Percentiles rank a stretch among this genome's conserved stretches.
phyloP scores from a whole-genome alignment of 2,888 invertebrate genomes.

The Caenorhabditis sp. region DNA sequence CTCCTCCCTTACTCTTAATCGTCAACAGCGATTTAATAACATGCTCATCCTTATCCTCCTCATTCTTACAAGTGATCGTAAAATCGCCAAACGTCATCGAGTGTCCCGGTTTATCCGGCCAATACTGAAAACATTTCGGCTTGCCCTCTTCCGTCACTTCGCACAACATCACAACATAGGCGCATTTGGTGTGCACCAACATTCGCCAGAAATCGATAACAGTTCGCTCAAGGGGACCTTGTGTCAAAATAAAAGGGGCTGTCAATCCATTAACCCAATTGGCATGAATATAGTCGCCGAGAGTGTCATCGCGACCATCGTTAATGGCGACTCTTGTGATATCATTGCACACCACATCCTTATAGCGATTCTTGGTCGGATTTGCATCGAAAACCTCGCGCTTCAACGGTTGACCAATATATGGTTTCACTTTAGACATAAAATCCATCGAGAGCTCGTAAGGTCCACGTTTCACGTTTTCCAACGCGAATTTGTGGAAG shows the following conservation, averaged over 20 bases:
- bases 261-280: slow-evolving; percentile 39
- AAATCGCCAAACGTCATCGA: slow-evolving; percentile 11
- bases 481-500: slow-evolving; percentile 28
- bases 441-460: slow-evolving; percentile 24
- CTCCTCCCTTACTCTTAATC: slow-evolving; percentile 10
- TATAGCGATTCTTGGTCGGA: slow-evolving; percentile 38
- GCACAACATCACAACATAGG: slow-evolving; percentile 40
- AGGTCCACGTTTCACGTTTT: slow-evolving; percentile 24
- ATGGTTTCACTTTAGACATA: slow-evolving; percentile 25
- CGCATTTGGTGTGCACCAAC: slow-evolving; percentile 26
- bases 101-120: slow-evolving; percentile 26
- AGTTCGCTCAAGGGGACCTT: slow-evolving; percentile 25
- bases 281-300: slow-evolving; percentile 40
- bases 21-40: slow-evolving; percentile 19
- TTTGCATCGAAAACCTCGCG: slow-evolving; percentile 37
- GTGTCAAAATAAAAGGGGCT: slow-evolving; percentile 30
- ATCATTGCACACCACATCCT: slow-evolving; percentile 42
- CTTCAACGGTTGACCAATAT: slow-evolving; percentile 23
- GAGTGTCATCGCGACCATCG: slow-evolving; percentile 19
- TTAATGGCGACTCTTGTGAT: slow-evolving; percentile 30
- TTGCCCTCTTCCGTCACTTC: slow-evolving; percentile 38
- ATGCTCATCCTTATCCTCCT: slow-evolving; percentile 30
- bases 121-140: slow-evolving; percentile 33
- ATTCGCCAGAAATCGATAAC: slow-evolving; percentile 39
- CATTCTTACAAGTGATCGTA: slow-evolving; percentile 13